Conservation (phyloP, 2,797 vertebrate species). For the Sebastes oblongus region DNA sequence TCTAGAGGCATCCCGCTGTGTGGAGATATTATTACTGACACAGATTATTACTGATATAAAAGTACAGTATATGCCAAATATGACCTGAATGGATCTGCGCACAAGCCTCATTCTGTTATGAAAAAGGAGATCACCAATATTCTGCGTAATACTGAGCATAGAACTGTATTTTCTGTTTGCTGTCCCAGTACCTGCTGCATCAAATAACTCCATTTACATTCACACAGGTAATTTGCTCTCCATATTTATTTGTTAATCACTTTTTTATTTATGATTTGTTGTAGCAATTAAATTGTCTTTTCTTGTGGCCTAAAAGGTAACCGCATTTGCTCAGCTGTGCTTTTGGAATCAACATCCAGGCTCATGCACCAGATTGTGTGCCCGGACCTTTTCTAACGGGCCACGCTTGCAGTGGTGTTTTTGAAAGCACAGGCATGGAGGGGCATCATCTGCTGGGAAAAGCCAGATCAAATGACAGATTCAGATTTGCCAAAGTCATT, state of each 20-base stretch:
- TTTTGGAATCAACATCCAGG: constrained; percentile 56
- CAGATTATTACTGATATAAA: background rate
- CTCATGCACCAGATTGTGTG: constrained; percentile 62
- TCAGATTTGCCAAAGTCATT: constrained; percentile 71
- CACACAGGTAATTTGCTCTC: constrained; percentile 4
- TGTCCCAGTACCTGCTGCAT: background rate
- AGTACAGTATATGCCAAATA: background rate
- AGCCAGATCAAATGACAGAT: constrained; percentile 72
- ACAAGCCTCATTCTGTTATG: background rate
- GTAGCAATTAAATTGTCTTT: constrained; percentile 52
- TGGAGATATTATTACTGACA: background rate
- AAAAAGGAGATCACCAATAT: background rate
- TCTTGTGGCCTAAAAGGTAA: constrained; percentile 55
- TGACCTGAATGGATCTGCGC: background rate
- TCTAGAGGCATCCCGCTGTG: background rate
- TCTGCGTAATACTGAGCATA: background rate
- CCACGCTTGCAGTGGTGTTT: constrained; percentile 55
- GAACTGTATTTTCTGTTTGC: background rate
- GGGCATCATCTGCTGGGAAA: constrained; percentile 61
- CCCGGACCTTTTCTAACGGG: constrained; percentile 46
- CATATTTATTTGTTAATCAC: constrained; percentile 33
- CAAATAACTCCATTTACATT: constrained; percentile 2
- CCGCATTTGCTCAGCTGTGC: constrained; percentile 74
- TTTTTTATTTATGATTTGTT: constrained; percentile 59
- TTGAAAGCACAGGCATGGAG: constrained; percentile 56